These are phyloP conservation scores for Eupithecia exiguata DNA, from an alignment of 2,888 invertebrate genomes.

Conservation along the genomic window DNA sequence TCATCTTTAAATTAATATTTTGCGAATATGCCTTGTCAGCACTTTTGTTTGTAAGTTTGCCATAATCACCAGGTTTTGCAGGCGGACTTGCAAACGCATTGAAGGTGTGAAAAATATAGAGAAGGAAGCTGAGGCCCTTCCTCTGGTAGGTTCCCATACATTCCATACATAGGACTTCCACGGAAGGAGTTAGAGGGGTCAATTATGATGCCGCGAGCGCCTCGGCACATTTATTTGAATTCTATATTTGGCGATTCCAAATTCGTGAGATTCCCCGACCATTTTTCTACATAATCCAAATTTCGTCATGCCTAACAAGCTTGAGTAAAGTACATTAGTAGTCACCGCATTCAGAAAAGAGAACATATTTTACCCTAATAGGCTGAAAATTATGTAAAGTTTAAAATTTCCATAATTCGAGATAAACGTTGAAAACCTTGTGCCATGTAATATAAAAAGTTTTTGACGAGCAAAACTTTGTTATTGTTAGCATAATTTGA, in stretches of 20 bases:
- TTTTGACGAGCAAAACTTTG: conserved; percentile 50
- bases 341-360: not conserved
- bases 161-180: too few species aligned
- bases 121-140: too few species aligned
- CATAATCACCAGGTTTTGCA: too few species aligned
- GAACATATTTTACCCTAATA: conserved; percentile 7
- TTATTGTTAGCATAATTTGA: conserved; percentile 60
- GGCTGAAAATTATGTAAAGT: conserved; percentile 1
- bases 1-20: too few species aligned
- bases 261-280: too few species aligned
- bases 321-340: not conserved
- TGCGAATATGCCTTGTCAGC: too few species aligned
- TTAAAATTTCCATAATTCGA: conserved; percentile 25
- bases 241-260: not conserved
- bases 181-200: too few species aligned
- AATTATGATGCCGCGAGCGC: too few species aligned
- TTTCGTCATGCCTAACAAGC: not conserved
- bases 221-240: not conserved
- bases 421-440: conserved; percentile 38
- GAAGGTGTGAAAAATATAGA: too few species aligned
- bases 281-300: not conserved
- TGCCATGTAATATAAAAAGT: conserved; percentile 43
- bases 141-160: not conserved
- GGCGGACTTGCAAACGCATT: too few species aligned
- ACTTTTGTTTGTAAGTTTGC: too few species aligned